A percentile compares a stretch with the other conserved stretches of the same genome.
Conservation (phyloP, 2,113 vertebrate genomes). For the Albula goreensis region DNA sequence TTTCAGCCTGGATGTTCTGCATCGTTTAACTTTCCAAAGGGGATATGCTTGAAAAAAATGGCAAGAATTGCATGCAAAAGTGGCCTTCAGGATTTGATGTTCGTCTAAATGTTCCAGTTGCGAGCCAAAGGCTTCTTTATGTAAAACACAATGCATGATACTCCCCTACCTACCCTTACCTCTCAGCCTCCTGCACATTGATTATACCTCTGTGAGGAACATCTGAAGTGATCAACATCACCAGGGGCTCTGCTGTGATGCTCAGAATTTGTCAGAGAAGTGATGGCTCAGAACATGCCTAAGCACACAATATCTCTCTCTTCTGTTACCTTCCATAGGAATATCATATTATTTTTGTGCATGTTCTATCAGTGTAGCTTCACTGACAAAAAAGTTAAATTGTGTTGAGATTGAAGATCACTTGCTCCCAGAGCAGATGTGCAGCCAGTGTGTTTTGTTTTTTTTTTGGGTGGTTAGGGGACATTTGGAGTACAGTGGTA, state of each 20-base stretch:
- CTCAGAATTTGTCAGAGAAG: constrained; percentile 16
- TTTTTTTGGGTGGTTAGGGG: background rate
- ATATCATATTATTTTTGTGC: background rate
- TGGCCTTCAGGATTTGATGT: background rate
- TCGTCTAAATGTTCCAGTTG: background rate
- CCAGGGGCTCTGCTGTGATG: constrained; percentile 14
- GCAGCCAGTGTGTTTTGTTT: background rate
- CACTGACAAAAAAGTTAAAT: background rate
- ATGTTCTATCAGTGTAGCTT: background rate
- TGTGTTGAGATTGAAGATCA: background rate
- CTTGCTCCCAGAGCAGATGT: background rate
- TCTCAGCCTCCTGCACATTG: constrained; percentile 10
- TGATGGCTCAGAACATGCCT: background rate
- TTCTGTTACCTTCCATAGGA: background rate
- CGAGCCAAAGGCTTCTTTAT: background rate
- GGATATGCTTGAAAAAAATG: constrained; percentile 31
- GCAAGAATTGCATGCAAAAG: constrained; percentile 5
- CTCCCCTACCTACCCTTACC: constrained; percentile 12
- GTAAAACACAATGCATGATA: constrained; percentile 16
- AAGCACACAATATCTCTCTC: background rate
- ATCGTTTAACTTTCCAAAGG: constrained; percentile 11
- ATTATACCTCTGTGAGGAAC: constrained; percentile 18
- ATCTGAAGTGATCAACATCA: constrained; percentile 1
- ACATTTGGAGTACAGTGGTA: background rate
- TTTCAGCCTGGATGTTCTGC: constrained; percentile 8